phyloP scores from a whole-genome alignment of 92 coral and sea anemone genomes.

The Umimayanthus chanpuru region DNA sequence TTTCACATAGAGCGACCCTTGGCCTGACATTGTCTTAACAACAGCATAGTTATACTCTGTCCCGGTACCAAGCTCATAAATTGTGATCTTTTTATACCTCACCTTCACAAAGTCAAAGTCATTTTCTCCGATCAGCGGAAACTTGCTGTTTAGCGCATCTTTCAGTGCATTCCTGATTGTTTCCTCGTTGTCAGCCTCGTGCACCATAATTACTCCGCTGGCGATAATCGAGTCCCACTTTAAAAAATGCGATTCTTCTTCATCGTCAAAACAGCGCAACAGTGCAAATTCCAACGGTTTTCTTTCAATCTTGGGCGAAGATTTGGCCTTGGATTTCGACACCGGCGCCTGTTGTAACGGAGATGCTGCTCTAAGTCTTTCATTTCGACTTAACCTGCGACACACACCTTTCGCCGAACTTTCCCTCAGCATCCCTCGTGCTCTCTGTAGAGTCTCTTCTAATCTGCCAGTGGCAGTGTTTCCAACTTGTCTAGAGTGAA shows the following conservation, averaged over 20 bases:
- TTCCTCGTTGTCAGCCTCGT: constrained; percentile 21
- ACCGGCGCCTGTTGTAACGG: not conserved
- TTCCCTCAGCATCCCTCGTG: constrained; percentile 51
- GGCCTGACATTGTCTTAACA: constrained; percentile 49
- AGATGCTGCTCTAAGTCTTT: constrained; percentile 55
- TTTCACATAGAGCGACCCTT: constrained; percentile 46
- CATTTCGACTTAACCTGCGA: constrained; percentile 52
- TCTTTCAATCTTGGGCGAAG: constrained; percentile 26
- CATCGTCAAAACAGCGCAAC: constrained; percentile 42
- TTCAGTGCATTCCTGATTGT: constrained; percentile 14
- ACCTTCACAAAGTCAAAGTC: constrained; percentile 40
- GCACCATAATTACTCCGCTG: constrained; percentile 29
- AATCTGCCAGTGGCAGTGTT: constrained; percentile 4
- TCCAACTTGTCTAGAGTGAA: not conserved
- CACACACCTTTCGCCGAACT: constrained; percentile 57
- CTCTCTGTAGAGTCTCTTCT: constrained; percentile 56
- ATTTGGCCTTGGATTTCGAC: constrained; percentile 4
- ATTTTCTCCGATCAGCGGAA: constrained; percentile 30
- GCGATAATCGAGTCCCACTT: constrained; percentile 54
- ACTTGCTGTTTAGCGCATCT: constrained; percentile 27
- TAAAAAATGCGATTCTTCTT: constrained; percentile 36
- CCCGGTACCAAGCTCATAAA: constrained; percentile 23
- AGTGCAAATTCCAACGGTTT: constrained; percentile 50
- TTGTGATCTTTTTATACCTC: constrained; percentile 30
- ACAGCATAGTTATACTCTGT: constrained; percentile 53